A percentile compares a stretch with the other conserved stretches of the same genome.
These are phyloP conservation scores for Bubo blakistoni DNA, from an alignment of 2,113 vertebrate species.

Conservation along the genomic window DNA sequence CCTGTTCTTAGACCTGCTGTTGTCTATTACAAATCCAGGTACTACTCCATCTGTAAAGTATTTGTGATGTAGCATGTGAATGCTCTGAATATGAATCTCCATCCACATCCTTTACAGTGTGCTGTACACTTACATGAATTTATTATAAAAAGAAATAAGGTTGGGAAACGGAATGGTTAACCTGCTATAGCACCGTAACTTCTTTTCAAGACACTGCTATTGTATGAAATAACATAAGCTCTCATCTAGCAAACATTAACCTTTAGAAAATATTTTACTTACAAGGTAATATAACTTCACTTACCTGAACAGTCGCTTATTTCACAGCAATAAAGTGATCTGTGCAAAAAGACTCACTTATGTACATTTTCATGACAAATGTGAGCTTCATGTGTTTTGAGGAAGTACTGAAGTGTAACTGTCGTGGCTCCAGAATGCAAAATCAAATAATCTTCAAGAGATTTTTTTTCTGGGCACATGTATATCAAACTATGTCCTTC, in stretches of 20 bases:
- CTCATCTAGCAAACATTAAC: neutral
- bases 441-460: neutral
- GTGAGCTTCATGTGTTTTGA: fast-evolving
- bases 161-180: neutral
- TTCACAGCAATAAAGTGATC: neutral
- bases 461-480: neutral
- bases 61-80: neutral
- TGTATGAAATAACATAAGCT: neutral
- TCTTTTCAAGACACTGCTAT: neutral
- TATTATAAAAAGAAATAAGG: neutral
- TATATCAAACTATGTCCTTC: neutral
- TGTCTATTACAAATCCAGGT: neutral
- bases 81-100: neutral
- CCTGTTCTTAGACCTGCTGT: neutral
- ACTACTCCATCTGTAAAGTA: neutral
- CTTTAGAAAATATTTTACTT: neutral
- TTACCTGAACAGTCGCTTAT: neutral
- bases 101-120: neutral
- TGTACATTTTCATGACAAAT: neutral
- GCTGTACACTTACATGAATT: neutral
- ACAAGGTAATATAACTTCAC: neutral
- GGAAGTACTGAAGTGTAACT: neutral
- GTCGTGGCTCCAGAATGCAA: neutral
- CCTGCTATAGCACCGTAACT: neutral
- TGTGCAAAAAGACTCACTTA: neutral